Evolutionary conservation across 1,140 invertebrate species (phyloP).

Genomic region (Antheraea pernyi): DNA sequence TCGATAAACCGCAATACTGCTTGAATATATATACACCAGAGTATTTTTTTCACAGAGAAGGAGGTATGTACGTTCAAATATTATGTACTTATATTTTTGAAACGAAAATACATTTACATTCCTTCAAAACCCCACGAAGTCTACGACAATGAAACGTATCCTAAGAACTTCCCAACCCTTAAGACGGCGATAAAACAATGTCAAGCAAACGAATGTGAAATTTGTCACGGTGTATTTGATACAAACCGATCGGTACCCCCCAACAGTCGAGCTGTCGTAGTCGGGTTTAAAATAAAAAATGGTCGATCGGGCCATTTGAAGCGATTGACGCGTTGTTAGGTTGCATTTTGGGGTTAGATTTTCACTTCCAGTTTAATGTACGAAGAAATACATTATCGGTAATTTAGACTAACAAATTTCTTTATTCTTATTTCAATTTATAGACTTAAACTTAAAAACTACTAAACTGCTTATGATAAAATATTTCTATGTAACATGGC

Average conservation of each 20-base stretch:
- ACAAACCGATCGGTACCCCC: conserved; percentile 37
- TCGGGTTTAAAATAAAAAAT: conserved; percentile 16
- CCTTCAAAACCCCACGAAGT: background rate
- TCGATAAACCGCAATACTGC: no score
- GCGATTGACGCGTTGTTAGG: background rate
- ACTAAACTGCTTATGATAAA: no score
- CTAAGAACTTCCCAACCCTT: conserved; percentile 1
- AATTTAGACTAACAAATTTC: no score
- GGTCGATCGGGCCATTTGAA: background rate
- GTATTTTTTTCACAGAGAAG: no score
- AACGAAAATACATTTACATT: no score
- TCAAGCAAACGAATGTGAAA: conserved; percentile 39
- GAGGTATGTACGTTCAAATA: no score
- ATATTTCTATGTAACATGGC: no score
- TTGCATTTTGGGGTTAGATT: background rate
- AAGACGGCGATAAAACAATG: conserved; percentile 58
- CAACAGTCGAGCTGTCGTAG: conserved; percentile 20
- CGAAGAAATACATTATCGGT: background rate
- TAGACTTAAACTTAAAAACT: no score
- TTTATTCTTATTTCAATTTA: no score
- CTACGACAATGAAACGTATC: background rate
- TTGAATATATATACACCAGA: no score
- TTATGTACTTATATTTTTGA: no score
- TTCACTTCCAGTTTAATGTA: background rate
- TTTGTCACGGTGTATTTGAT: conserved; percentile 57